Conservation (phyloP, 2,888 invertebrate genomes). For the Caenorhabditis sp. region DNA sequence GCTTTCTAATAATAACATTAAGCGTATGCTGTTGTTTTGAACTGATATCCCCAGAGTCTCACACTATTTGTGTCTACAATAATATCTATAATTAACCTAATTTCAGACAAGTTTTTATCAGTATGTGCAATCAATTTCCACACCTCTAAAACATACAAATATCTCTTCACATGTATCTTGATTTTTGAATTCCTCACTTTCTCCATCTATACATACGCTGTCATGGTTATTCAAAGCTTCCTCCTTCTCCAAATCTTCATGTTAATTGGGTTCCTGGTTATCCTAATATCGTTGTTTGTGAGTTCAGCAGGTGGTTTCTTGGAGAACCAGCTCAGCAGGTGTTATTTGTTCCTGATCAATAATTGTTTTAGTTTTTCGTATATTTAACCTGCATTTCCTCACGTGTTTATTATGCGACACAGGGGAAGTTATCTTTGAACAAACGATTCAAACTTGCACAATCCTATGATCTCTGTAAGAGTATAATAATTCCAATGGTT, state of each 20-base stretch:
- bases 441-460: background rate
- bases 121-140: background rate
- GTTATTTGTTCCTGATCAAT: no score
- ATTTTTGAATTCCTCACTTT: background rate
- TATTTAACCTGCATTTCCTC: background rate
- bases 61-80: no score
- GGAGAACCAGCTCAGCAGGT: no score
- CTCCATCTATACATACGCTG: background rate
- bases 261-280: background rate
- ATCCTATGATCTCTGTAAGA: background rate
- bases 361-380: background rate
- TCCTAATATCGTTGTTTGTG: background rate
- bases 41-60: no score
- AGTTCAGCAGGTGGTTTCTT: no score
- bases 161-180: background rate
- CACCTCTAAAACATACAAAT: background rate
- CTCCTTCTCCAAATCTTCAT: background rate
- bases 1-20: no score
- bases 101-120: background rate
- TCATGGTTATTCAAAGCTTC: background rate
- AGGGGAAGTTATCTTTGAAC: background rate
- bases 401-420: background rate
- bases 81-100: no score
- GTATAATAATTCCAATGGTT: background rate
- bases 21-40: no score